Evolutionary conservation across 1,140 invertebrate species (phyloP).

Genomic region (Drosophila simulans): DNA sequence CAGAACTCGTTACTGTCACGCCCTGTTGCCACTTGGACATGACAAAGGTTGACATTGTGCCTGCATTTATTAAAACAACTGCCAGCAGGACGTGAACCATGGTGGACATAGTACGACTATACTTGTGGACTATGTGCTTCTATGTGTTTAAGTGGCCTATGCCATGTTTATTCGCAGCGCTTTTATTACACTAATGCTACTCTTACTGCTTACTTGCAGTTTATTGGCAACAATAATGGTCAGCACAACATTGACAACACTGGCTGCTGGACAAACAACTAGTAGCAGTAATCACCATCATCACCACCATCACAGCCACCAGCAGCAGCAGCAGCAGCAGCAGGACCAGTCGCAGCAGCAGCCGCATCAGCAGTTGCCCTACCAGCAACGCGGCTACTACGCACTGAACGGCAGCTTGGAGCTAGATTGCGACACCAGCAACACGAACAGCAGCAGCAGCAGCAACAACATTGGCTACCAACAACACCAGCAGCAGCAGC

Average conservation of each 20-base stretch:
- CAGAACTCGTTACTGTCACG: constrained; percentile 78
- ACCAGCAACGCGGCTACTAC: constrained; percentile 36
- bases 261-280: constrained; percentile 83
- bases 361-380: background rate
- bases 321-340: constrained; percentile 52
- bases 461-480: constrained; percentile 30
- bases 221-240: constrained; percentile 84
- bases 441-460: constrained; percentile 25
- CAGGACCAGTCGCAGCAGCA: constrained; percentile 9
- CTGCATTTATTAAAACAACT: constrained; percentile 78
- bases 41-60: constrained; percentile 76
- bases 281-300: constrained; percentile 83
- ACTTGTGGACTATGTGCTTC: background rate
- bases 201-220: constrained; percentile 52
- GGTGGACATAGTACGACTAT: background rate
- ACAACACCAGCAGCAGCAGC: constrained; percentile 52
- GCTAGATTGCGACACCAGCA: constrained; percentile 53
- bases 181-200: background rate
- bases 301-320: constrained; percentile 70
- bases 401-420: constrained; percentile 52
- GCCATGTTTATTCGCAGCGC: constrained; percentile 12
- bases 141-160: constrained; percentile 2
- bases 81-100: constrained; percentile 45
- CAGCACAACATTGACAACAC: constrained; percentile 84
- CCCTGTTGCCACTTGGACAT: constrained; percentile 69